Evolutionary conservation across 2,113 vertebrate species (phyloP), one percentile per base, ranked within the genome.

Genomic region (Perognathus longimembris): DNA sequence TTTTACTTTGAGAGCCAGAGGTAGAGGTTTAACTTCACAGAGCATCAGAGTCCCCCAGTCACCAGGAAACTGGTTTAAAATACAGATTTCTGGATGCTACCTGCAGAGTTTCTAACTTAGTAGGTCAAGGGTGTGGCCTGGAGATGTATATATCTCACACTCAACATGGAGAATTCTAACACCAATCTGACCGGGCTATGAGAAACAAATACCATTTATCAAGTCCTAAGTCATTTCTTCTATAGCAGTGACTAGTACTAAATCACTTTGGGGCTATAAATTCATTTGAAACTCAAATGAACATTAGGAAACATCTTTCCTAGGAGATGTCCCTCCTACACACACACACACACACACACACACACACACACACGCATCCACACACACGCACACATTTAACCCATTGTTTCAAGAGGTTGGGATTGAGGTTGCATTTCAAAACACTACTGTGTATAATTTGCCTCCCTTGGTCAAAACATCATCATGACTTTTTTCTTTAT

Each of bases 191-290:
- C 61, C 21, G 70, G 5, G 6, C 61, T 42, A 24, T 45, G 26
- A 92, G 84, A 79, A 92, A 80, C 50, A 54, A 54, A 54, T 20
- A 54, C 15, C 50, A 93, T 70, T 64, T 86, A 63, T 76, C 73
- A 85, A 78, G 17, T 45, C 84, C 61, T 38, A 82, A 78, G 28
- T 81, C 71, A 61, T 91, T 88, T 94, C 79, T 80, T 85, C 69
- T 91, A 26, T 70, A 30, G 24, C 57, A n/a, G 14, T 64, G 78
- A 50, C 84, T 38, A 73, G 54, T 74, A 54, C 12, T 15, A 20
- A 74, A 14, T 69, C 69, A 91, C 34, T 76, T 74, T 21, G 67
- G n/a, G 54, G 73, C 34, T 21, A n/a, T 38, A 50, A 76, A 92
- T 78, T 59, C 80, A 82, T 61, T 63, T 79, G 82, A 90, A 90